Evolutionary conservation across 64 coral and sea anemone genomes (phyloP), one percentile per base, ranked within the genome.

Genomic region (Stichodactyla helianthus): DNA sequence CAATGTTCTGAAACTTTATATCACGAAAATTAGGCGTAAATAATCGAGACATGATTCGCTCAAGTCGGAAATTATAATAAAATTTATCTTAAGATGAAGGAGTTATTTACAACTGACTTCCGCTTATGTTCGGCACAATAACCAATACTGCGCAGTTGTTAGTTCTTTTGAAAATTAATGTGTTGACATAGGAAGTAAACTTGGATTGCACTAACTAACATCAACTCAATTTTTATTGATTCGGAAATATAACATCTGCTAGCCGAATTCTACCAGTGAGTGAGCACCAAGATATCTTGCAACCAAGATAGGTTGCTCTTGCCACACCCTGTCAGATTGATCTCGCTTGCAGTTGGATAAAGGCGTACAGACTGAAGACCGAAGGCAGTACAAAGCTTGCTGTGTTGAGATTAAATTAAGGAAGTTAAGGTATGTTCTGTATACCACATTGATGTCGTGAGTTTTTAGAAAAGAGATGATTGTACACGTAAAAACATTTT

Each of bases 151-250:
- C 25, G 27, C 68, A 74, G 27, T 74, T 74, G 68, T 74, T 74
- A 31, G 68, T 74, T 74, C 68, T 74, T 74, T 74, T 74, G 68
- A 74, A 31, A 74, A 74, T 74, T 35, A 74, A 74, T 27, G 25
- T 74, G 68, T 74, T 74, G n/a, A 74, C 25, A 4, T 74, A 74
- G 68, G 68, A 74, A 74, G 68, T 74, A 10, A 22, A 31, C 20
- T 10, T 74, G 68, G 68, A 74, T 74, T 74, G 12, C 25, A 74
- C 25, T 31, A 74, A 74, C 68, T 74, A 74, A 74, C 26, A 31
- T 74, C 68, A 35, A 74, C n/a, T 23, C n/a, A 23, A 68, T 68
- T 68, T 68, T 68, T 68, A 68, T 68, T 68, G 63, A 68, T 23
- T 68, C 20, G 63, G 63, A n/a, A n/a, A 68, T 68, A 68, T 25